phyloP scores from a whole-genome alignment of 2,888 invertebrate genomes.

The Dryocosmus kuriphilus region DNA sequence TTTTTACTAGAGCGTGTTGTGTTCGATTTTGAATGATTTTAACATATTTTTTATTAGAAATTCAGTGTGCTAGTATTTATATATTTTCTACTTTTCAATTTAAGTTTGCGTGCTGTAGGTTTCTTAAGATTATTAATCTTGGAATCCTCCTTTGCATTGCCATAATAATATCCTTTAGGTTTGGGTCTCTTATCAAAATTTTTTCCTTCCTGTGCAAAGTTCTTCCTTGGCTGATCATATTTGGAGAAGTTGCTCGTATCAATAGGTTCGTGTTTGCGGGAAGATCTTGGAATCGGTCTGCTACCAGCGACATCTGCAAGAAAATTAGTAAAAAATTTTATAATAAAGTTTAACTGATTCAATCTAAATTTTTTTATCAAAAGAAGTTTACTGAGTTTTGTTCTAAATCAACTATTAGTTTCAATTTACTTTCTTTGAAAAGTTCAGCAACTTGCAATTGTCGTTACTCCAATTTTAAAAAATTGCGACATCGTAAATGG shows the following conservation, averaged over 20 bases:
- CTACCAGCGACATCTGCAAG: constrained; percentile 70
- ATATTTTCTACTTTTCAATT: constrained; percentile 22
- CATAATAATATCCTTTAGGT: constrained; percentile 82
- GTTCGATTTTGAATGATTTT: no score
- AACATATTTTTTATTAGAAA: no score
- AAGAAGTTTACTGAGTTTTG: no score
- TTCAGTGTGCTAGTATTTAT: no score
- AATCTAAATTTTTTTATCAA: not conserved
- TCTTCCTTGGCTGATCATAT: constrained; percentile 85
- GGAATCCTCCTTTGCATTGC: constrained; percentile 86
- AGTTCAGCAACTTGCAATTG: not conserved
- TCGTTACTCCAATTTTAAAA: not conserved
- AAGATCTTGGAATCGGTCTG: constrained; percentile 76
- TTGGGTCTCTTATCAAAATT: constrained; percentile 86
- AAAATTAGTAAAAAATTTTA: constrained; percentile 6
- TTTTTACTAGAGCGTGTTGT: not conserved
- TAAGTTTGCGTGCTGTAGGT: not conserved
- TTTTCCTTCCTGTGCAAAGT: constrained; percentile 83
- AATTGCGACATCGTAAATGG: not conserved
- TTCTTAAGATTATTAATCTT: constrained; percentile 75
- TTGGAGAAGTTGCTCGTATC: constrained; percentile 79
- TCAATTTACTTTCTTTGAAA: no score
- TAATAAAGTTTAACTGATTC: not conserved
- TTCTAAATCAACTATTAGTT: no score
- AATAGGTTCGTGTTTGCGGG: constrained; percentile 82